Evolutionary conservation across 2,888 invertebrate genomes (phyloP).

Genomic region (Parapristionchus giblindavisi): DNA sequence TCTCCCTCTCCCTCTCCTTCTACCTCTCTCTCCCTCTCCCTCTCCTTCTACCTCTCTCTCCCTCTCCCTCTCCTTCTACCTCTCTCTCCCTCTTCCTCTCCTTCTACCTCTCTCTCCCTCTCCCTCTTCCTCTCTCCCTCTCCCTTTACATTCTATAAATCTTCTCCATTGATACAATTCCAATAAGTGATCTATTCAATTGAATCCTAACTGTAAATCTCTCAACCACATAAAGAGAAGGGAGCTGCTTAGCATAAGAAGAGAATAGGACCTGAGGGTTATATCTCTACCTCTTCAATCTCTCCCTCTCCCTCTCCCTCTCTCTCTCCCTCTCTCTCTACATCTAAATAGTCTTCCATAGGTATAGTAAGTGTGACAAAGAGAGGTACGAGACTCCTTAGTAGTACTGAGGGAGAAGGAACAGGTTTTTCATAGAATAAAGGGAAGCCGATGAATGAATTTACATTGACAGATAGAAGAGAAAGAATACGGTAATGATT

Average conservation of each 20-base stretch:
- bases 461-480: conserved; percentile 31
- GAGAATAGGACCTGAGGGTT: conserved; percentile 26
- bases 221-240: background rate
- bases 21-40: no score
- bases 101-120: conserved; percentile 7
- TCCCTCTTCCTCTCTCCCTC: no score
- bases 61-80: conserved; percentile 13
- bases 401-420: conserved; percentile 1
- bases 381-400: no score
- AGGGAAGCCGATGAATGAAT: conserved; percentile 34
- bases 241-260: conserved; percentile 36
- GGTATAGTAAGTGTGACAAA: no score
- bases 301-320: conserved; percentile 26
- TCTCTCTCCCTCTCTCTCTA: conserved; percentile 24
- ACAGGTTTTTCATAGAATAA: background rate
- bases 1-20: conserved; percentile 10
- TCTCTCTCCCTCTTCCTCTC: background rate
- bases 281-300: conserved; percentile 4
- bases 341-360: no score
- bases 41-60: conserved; percentile 2
- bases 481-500: background rate
- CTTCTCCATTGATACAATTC: conserved; percentile 22
- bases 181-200: conserved; percentile 33
- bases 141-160: no score
- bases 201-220: conserved; percentile 36